These are phyloP conservation scores for Mormyrus iriodes DNA, from an alignment of 2,113 vertebrate species.

Conservation along the genomic window DNA sequence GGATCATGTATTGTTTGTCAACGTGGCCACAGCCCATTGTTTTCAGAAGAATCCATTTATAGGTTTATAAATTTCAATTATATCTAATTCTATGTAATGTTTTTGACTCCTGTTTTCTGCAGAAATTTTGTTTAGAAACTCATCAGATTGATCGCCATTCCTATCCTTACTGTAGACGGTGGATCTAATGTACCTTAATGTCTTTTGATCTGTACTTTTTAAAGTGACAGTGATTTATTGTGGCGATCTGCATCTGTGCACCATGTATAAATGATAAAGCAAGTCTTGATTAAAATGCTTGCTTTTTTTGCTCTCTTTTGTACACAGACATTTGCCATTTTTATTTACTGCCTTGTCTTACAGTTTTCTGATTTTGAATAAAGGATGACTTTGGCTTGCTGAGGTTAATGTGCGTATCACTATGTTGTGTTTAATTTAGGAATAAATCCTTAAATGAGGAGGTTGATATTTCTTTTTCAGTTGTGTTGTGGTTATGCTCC, in stretches of 20 bases:
- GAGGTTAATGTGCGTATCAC: background rate
- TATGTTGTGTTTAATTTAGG: background rate
- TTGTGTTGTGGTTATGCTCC: background rate
- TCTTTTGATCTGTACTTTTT: background rate
- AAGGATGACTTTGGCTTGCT: background rate
- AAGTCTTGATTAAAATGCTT: background rate
- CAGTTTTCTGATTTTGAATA: background rate
- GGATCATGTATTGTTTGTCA: background rate
- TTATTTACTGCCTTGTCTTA: background rate
- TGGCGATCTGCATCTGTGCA: background rate
- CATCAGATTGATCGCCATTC: background rate
- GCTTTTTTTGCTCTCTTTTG: background rate
- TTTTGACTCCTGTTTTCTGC: background rate
- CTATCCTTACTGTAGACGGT: background rate
- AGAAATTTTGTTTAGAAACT: background rate
- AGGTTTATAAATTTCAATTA: background rate
- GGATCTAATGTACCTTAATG: background rate
- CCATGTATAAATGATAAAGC: slow-evolving; percentile 6
- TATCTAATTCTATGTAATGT: background rate
- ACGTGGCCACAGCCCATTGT: background rate
- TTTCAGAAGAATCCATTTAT: background rate
- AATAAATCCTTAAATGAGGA: background rate
- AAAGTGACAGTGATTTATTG: background rate
- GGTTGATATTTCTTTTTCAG: background rate
- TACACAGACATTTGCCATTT: background rate